Evolutionary conservation across 2,113 vertebrate species (phyloP).

Genomic region (Lepus americanus): DNA sequence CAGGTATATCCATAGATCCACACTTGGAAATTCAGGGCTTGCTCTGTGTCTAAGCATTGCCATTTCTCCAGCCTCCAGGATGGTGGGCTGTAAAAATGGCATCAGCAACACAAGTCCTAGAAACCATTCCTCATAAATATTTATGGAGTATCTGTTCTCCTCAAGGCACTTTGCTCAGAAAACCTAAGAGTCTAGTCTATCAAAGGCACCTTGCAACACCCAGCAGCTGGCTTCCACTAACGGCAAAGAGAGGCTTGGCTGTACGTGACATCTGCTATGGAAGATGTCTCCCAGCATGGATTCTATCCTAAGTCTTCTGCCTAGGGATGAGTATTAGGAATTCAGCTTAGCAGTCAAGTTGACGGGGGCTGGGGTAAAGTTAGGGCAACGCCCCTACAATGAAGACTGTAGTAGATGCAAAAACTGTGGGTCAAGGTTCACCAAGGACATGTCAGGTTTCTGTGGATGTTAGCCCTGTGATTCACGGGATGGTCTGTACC

Average conservation of each 20-base stretch:
- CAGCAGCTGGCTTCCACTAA: neutral
- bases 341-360: neutral
- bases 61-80: neutral
- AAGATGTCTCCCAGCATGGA: neutral
- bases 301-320: neutral
- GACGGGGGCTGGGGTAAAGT: no score
- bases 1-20: neutral
- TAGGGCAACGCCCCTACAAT: neutral
- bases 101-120: neutral
- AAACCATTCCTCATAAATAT: slow-evolving; percentile 42
- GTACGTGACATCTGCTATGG: neutral
- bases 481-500: neutral
- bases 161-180: neutral
- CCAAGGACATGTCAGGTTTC: neutral
- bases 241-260: neutral
- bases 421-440: neutral
- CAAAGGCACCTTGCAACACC: neutral
- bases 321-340: neutral
- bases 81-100: neutral
- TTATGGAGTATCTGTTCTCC: neutral
- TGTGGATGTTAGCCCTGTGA: neutral
- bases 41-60: neutral
- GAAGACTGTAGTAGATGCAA: neutral
- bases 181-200: neutral
- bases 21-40: neutral